phyloP scores from a whole-genome alignment of 1,140 invertebrate genomes.

The Ceratitis capitata region DNA sequence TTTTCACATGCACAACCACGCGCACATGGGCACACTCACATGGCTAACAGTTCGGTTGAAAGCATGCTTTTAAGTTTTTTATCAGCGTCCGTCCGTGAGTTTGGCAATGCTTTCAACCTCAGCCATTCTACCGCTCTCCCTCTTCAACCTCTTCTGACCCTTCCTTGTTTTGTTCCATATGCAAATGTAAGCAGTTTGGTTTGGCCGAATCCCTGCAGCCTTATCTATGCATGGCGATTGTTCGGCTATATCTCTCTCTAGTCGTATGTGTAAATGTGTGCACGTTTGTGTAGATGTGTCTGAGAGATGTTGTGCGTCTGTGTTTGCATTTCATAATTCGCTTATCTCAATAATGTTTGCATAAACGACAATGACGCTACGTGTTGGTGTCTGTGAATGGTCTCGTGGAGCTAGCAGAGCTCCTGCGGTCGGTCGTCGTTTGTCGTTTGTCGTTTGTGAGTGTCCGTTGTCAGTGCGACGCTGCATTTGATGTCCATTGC shows the following conservation, averaged over 20 bases:
- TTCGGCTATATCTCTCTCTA: no score
- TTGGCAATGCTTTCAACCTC: background rate
- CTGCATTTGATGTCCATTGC: background rate
- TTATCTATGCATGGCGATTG: background rate
- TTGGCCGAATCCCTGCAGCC: background rate
- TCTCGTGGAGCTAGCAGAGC: background rate
- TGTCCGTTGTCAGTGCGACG: background rate
- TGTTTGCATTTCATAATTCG: conserved; percentile 41
- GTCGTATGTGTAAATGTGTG: background rate
- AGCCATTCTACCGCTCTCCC: background rate
- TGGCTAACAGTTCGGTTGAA: background rate
- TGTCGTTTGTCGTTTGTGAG: no score
- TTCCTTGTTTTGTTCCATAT: background rate
- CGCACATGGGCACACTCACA: background rate
- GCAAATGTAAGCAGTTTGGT: background rate
- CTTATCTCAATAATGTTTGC: conserved; percentile 40
- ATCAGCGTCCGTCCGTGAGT: background rate
- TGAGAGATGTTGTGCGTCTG: background rate
- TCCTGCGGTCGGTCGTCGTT: background rate
- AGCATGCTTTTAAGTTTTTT: background rate
- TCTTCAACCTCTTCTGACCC: background rate
- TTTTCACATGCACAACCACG: background rate
- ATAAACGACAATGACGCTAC: background rate
- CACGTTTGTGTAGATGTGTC: background rate
- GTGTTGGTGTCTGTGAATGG: conserved; percentile 10